Conservation (phyloP, 2,888 invertebrate species). For the Neoitamus cyanurus region DNA sequence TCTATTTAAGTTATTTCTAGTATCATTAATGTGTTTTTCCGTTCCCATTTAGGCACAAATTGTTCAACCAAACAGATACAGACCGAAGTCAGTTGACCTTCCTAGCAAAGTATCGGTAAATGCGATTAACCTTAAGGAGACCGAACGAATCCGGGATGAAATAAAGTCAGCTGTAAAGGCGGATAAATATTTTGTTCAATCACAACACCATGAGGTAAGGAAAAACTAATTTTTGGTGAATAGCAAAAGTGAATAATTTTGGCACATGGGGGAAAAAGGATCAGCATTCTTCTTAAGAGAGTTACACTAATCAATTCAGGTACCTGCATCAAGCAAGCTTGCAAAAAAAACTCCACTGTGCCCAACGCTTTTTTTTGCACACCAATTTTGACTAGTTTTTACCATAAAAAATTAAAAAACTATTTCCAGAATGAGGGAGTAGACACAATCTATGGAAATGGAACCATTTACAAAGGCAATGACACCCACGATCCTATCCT, state of each 20-base stretch:
- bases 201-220: not conserved
- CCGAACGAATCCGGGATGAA: not conserved
- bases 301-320: too few species aligned
- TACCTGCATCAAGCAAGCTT: too few species aligned
- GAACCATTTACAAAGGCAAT: not conserved
- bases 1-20: not conserved
- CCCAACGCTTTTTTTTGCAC: too few species aligned
- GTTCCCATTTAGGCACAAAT: not conserved
- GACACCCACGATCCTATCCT: not conserved
- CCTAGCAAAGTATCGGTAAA: not conserved
- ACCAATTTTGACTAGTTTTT: too few species aligned
- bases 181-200: conserved; percentile 9
- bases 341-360: too few species aligned
- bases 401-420: too few species aligned
- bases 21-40: not conserved
- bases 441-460: not conserved
- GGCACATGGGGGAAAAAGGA: too few species aligned
- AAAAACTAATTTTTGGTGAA: too few species aligned
- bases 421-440: not conserved
- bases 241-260: too few species aligned
- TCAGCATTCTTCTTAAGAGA: too few species aligned
- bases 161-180: not conserved
- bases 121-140: not conserved
- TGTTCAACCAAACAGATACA: not conserved
- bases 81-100: not conserved